phyloP scores from a whole-genome alignment of 2,888 invertebrate species.

The Chirona hameri region DNA sequence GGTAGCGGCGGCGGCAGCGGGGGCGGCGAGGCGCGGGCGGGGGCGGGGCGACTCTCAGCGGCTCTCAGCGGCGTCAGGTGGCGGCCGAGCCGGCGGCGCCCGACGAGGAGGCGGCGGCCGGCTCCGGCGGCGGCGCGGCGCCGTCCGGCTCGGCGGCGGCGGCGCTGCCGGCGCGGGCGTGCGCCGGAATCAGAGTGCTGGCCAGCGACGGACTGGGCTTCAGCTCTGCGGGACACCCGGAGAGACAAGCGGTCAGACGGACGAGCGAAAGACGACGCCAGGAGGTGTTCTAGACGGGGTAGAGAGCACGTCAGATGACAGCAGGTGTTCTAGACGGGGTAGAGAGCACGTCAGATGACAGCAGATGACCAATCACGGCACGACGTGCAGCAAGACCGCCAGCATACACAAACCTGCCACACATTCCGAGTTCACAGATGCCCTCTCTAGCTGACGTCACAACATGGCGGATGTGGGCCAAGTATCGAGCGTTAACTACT shows the following conservation, averaged over 20 bases:
- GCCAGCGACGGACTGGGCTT: neutral
- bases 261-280: conserved; percentile 65
- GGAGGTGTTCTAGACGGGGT: too few species aligned
- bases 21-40: neutral
- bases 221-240: neutral
- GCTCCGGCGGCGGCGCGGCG: neutral
- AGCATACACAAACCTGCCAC: too few species aligned
- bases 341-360: too few species aligned
- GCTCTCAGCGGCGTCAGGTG: conserved; percentile 14
- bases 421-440: too few species aligned
- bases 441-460: too few species aligned
- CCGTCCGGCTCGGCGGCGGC: neutral
- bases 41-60: neutral
- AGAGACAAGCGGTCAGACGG: neutral
- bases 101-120: conserved; percentile 1
- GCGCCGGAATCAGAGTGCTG: conserved; percentile 1
- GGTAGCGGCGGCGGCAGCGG: neutral
- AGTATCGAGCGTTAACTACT: too few species aligned
- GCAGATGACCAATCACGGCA: too few species aligned
- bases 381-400: too few species aligned
- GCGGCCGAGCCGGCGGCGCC: neutral
- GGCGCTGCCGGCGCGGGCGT: neutral
- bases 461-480: too few species aligned
- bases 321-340: too few species aligned
- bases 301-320: too few species aligned